phyloP scores from a whole-genome alignment of 2,888 invertebrate genomes.

The Julus scanicus region DNA sequence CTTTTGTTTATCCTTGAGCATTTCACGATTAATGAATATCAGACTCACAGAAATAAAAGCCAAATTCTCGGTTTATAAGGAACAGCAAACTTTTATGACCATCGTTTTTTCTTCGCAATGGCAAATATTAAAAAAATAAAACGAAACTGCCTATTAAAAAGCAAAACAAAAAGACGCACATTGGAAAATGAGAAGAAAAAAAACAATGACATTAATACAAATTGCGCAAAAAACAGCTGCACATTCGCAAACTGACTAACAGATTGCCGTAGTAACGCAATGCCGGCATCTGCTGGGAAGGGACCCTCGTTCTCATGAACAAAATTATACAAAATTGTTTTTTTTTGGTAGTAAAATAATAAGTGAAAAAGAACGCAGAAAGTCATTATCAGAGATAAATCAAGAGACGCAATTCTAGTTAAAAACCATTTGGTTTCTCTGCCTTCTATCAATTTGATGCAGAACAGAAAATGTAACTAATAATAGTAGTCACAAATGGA shows the following conservation, averaged over 20 bases:
- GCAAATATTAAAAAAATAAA: constrained; percentile 20
- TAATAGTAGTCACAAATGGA: neutral
- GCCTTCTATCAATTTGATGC: neutral
- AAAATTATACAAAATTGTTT: neutral
- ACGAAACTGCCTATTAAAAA: constrained; percentile 28
- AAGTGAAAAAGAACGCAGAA: neutral
- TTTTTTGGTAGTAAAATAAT: neutral
- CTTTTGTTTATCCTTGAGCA: too few relatives aligned
- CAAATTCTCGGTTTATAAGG: neutral
- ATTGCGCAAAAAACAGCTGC: constrained; percentile 20
- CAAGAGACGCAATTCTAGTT: neutral
- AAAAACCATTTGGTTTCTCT: constrained; percentile 21
- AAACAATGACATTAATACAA: neutral
- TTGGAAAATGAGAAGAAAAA: constrained; percentile 17
- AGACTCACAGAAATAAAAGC: neutral
- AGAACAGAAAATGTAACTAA: constrained; percentile 19
- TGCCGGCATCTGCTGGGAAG: neutral
- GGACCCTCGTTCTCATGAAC: neutral
- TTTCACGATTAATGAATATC: neutral
- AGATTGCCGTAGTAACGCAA: neutral
- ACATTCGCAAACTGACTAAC: constrained; percentile 23
- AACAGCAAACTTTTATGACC: constrained; percentile 28
- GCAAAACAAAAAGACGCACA: constrained; percentile 14
- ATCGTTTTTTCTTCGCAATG: constrained; percentile 17
- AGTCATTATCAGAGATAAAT: neutral